Evolutionary conservation across 2,888 invertebrate species (phyloP).

Genomic region (Ypsolopha sequella): DNA sequence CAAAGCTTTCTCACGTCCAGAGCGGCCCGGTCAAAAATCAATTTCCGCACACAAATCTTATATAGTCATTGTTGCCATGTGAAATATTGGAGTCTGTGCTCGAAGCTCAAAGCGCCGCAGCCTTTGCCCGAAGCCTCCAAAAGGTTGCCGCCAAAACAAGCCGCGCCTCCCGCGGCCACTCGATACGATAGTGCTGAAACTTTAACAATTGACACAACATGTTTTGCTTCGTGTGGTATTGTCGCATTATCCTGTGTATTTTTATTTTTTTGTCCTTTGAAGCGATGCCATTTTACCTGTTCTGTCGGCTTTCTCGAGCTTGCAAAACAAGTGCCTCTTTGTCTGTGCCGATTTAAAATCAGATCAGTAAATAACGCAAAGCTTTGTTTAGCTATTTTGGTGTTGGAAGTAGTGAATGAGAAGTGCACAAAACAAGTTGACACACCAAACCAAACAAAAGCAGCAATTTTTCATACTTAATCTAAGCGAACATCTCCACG

Average conservation of each 20-base stretch:
- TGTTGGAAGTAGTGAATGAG: too few species aligned
- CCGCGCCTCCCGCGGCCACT: constrained; percentile 44
- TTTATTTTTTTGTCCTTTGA: constrained; percentile 40
- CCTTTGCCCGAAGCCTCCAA: constrained; percentile 25
- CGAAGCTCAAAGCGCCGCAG: constrained; percentile 35
- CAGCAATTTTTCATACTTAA: too few species aligned
- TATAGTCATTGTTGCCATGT: constrained; percentile 60
- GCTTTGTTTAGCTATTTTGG: too few species aligned
- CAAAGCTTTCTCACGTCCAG: constrained; percentile 57
- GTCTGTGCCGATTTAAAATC: not conserved
- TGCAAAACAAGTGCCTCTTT: not conserved
- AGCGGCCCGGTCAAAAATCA: constrained; percentile 45
- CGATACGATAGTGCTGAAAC: constrained; percentile 63
- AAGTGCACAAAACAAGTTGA: too few species aligned
- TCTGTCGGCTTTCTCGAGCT: constrained; percentile 2
- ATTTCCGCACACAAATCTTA: constrained; percentile 69
- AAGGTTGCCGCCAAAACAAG: constrained; percentile 38
- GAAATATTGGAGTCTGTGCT: constrained; percentile 50
- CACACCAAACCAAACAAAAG: too few species aligned
- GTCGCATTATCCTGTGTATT: constrained; percentile 27
- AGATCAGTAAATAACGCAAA: too few species aligned
- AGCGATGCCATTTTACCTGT: constrained; percentile 9
- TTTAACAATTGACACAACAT: constrained; percentile 53
- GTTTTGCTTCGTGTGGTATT: constrained; percentile 45
- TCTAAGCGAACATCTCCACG: too few species aligned